Base-by-base conservation (phyloP, 2,113 vertebrate species). In the Tamias sibiricus region DNA sequence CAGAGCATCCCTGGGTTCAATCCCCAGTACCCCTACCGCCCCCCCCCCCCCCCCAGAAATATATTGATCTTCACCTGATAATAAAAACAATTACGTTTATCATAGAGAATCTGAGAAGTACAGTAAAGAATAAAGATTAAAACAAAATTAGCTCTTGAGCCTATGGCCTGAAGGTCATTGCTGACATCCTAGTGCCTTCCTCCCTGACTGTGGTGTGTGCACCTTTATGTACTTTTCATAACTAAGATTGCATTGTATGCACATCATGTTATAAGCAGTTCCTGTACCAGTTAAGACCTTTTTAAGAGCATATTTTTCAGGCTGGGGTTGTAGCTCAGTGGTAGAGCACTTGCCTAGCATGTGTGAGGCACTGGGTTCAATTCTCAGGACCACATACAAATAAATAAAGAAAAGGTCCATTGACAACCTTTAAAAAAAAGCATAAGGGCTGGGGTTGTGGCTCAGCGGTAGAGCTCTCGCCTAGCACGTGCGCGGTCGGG, bases 81-180 rank as follows among this genome's bases (percentile, higher is more conserved):
- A 57, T 91, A 84, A 90, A 89, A 92, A 49, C 40, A 81, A 4
- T 62, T 69, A 64, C 57, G n/a, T 80, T 90, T 62, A 17, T 30
- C 88, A 24, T 74, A 64, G 42, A 84, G 32, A 91, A 93, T 19
- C 40, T 80, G n/a, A 37, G 77, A 93, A 80, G 47, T 59, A 76
- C 16, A 93, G n/a, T 32, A 80, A 93, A 79, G 4, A 52, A 66
- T 71, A 42, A 92, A 90, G 37, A 81, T 87, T n/a, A 66, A 95
- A 96, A 77, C 59, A 93, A 16, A 54, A 68, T 68, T 64, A 83
- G 59, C 59, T 62, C 54, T 20, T 57, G 20, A 57, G 6, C 54
- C 54, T 24, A n/a, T 37, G 20, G 22, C 44, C 59, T 82, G n/a
- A 40, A 83, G 80, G 42, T 57, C 72, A 52, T 40, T 44, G 37